phyloP scores from a whole-genome alignment of 2,888 invertebrate genomes.

The Acanthopleura granulata region DNA sequence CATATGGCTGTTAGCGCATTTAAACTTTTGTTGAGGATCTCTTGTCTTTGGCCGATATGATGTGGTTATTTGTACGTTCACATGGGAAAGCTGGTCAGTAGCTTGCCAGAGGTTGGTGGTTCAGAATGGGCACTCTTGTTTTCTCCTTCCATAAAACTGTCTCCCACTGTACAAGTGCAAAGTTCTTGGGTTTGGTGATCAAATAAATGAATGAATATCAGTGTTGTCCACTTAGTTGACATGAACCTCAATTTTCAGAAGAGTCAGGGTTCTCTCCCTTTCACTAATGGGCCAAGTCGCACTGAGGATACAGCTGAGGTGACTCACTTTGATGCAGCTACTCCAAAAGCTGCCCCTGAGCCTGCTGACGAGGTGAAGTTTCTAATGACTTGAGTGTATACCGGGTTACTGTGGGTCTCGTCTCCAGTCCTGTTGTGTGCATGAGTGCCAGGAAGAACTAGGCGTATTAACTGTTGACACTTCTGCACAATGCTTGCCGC shows the following conservation, averaged over 20 bases:
- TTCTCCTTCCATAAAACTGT: too few species aligned
- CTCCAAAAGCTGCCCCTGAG: conserved; percentile 29
- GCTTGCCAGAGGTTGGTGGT: too few species aligned
- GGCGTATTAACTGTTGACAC: neutral
- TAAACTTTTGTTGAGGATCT: too few species aligned
- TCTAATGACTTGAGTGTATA: neutral
- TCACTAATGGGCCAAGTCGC: conserved; percentile 18
- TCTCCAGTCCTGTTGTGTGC: neutral
- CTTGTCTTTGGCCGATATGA: too few species aligned
- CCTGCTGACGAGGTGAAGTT: conserved; percentile 44
- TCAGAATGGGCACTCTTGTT: too few species aligned
- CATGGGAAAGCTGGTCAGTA: too few species aligned
- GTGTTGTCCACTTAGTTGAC: neutral
- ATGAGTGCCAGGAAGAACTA: neutral
- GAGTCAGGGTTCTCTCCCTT: neutral
- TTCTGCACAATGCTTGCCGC: too few species aligned
- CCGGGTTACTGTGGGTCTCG: neutral
- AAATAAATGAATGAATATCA: too few species aligned
- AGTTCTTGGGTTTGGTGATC: too few species aligned
- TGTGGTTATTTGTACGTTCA: too few species aligned
- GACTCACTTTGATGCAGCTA: conserved; percentile 42
- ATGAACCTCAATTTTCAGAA: conserved; percentile 3
- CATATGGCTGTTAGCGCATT: too few species aligned
- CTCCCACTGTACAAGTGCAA: too few species aligned
- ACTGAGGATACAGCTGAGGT: conserved; percentile 40